These are phyloP conservation scores for Diabrotica balteata DNA, from an alignment of 2,888 invertebrate species.

Conservation along the genomic window DNA sequence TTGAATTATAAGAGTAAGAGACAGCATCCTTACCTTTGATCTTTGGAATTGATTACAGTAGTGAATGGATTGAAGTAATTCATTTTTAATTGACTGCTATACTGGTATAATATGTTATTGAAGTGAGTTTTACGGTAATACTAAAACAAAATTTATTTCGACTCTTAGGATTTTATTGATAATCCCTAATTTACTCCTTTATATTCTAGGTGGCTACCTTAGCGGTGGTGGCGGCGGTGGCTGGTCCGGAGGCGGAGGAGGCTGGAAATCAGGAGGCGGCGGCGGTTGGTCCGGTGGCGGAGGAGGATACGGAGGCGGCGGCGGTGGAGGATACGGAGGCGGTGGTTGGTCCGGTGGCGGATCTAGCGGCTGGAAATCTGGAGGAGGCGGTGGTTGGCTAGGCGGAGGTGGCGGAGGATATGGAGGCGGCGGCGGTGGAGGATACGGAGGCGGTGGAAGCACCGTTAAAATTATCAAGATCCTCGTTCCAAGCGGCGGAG, in stretches of 20 bases:
- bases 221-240: constrained; percentile 45
- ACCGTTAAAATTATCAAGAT: constrained; percentile 48
- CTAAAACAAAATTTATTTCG: too few relatives aligned
- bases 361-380: constrained; percentile 27
- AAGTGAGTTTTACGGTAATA: too few relatives aligned
- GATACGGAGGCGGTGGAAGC: constrained; percentile 39
- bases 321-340: constrained; percentile 37
- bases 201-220: constrained; percentile 45
- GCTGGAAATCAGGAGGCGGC: constrained; percentile 37
- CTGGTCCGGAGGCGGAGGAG: constrained; percentile 42
- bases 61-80: too few relatives aligned
- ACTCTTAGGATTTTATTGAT: too few relatives aligned
- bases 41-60: too few relatives aligned
- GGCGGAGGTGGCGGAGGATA: constrained; percentile 41
- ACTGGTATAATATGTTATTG: too few relatives aligned
- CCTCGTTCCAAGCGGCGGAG: constrained; percentile 48
- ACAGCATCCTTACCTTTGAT: too few relatives aligned
- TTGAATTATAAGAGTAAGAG: too few relatives aligned
- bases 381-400: constrained; percentile 25
- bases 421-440: constrained; percentile 39
- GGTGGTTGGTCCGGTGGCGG: constrained; percentile 46
- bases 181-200: not conserved
- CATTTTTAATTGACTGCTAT: too few relatives aligned
- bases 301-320: constrained; percentile 35
- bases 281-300: constrained; percentile 39